phyloP scores from a whole-genome alignment of 2,797 vertebrate genomes.

The Lepilemur ruficaudatus region DNA sequence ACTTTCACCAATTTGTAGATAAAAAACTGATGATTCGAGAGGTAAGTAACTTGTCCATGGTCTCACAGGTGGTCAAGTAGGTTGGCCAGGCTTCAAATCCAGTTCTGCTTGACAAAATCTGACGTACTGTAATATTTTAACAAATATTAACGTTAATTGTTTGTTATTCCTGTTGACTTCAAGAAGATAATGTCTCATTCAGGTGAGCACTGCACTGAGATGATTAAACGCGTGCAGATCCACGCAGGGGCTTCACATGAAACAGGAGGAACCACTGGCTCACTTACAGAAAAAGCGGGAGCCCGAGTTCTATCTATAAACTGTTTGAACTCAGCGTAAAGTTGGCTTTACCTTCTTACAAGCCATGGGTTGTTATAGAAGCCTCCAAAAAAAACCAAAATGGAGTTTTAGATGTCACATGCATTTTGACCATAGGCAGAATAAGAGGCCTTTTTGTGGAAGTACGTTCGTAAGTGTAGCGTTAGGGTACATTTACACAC shows the following conservation, averaged over 20 bases:
- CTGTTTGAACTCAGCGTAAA: neutral
- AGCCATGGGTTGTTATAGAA: neutral
- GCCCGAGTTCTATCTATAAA: neutral
- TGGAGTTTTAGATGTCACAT: slow-evolving; percentile 17
- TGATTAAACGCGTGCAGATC: neutral
- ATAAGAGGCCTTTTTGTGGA: slow-evolving; percentile 54
- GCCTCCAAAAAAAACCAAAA: neutral
- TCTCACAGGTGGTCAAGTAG: neutral
- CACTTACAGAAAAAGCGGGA: neutral
- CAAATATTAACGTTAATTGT: slow-evolving; percentile 21
- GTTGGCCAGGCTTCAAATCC: neutral
- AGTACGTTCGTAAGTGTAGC: neutral
- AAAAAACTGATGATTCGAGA: neutral
- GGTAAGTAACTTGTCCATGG: neutral
- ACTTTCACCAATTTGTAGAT: neutral
- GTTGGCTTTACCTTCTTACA: neutral
- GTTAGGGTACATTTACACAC: slow-evolving; percentile 34
- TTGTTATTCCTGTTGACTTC: slow-evolving; percentile 9
- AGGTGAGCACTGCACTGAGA: neutral
- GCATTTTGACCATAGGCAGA: slow-evolving; percentile 8
- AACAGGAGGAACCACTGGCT: neutral
- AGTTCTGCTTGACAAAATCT: neutral
- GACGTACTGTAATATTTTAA: slow-evolving; percentile 28
- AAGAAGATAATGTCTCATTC: slow-evolving; percentile 14
- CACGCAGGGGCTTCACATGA: neutral